These are phyloP conservation scores for Keiferia lycopersicella DNA, from an alignment of 2,888 invertebrate genomes.

Conservation along the genomic window DNA sequence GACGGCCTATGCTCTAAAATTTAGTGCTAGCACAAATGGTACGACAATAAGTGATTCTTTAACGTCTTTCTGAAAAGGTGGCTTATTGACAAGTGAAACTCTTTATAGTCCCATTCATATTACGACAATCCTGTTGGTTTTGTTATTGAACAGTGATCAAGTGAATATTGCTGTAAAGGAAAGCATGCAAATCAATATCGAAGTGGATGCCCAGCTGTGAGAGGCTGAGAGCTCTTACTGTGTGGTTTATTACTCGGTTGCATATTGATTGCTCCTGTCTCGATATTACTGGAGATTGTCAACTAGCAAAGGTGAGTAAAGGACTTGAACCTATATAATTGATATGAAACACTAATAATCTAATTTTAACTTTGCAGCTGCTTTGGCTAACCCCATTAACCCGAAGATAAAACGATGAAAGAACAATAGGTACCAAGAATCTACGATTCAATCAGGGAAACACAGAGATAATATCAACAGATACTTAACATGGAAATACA, in stretches of 20 bases:
- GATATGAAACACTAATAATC: constrained; percentile 7
- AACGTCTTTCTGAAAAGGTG: constrained; percentile 52
- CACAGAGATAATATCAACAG: background rate
- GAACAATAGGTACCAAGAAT: background rate
- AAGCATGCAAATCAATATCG: constrained; percentile 74
- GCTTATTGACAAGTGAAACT: constrained; percentile 78
- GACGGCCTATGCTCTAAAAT: constrained; percentile 55
- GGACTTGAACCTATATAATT: background rate
- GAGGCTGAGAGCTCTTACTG: constrained; percentile 58
- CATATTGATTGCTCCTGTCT: constrained; percentile 73
- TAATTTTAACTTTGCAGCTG: constrained; percentile 17
- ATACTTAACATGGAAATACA: background rate
- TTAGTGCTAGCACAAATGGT: constrained; percentile 46
- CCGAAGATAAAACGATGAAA: background rate
- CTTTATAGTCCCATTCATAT: constrained; percentile 63
- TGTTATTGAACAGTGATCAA: constrained; percentile 61
- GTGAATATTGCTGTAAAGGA: constrained; percentile 65
- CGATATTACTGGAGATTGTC: constrained; percentile 58
- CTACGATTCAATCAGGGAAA: background rate
- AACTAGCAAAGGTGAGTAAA: constrained; percentile 62
- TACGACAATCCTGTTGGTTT: constrained; percentile 58
- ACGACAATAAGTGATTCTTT: constrained; percentile 51
- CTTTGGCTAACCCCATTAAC: background rate
- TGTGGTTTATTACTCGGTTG: constrained; percentile 66
- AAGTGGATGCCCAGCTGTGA: constrained; percentile 63